These are phyloP conservation scores for Heterotis niloticus DNA, from an alignment of 2,113 vertebrate species.

Conservation along the genomic window DNA sequence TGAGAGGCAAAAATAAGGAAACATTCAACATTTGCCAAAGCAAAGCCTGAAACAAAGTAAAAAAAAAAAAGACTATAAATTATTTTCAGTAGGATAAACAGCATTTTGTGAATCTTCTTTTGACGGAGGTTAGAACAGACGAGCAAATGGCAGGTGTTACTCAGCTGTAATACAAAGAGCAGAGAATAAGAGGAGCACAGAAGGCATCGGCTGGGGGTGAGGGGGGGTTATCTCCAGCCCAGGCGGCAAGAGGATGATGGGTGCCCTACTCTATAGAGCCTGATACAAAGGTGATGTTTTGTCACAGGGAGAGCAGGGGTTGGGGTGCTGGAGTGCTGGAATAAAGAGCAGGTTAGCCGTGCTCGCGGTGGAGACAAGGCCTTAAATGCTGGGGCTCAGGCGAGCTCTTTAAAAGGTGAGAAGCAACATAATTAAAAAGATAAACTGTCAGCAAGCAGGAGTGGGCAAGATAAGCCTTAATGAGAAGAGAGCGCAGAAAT, in stretches of 20 bases:
- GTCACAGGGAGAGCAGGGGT: background rate
- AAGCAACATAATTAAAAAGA: constrained; percentile 69
- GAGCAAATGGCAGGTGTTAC: background rate
- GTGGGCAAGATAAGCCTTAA: constrained; percentile 63
- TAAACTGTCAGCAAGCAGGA: constrained; percentile 56
- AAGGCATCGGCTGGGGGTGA: background rate
- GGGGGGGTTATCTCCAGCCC: constrained; percentile 11
- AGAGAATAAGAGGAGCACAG: background rate
- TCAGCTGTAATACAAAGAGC: background rate
- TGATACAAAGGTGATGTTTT: constrained; percentile 26
- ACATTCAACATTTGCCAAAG: background rate
- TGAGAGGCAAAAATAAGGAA: background rate
- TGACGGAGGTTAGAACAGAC: background rate
- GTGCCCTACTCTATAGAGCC: background rate
- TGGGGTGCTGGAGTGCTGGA: background rate
- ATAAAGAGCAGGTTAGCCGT: constrained; percentile 6
- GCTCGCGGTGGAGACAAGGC: constrained; percentile 12
- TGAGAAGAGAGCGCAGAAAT: constrained; percentile 47
- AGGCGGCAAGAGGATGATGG: constrained; percentile 21
- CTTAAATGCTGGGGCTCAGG: constrained; percentile 1
- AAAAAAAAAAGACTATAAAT: background rate
- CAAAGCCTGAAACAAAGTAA: background rate
- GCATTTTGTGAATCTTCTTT: too few species aligned
- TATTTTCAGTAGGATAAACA: too few species aligned
- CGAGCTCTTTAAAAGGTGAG: constrained; percentile 55